phyloP scores from a whole-genome alignment of 2,797 vertebrate species.

The Paguma larvata region DNA sequence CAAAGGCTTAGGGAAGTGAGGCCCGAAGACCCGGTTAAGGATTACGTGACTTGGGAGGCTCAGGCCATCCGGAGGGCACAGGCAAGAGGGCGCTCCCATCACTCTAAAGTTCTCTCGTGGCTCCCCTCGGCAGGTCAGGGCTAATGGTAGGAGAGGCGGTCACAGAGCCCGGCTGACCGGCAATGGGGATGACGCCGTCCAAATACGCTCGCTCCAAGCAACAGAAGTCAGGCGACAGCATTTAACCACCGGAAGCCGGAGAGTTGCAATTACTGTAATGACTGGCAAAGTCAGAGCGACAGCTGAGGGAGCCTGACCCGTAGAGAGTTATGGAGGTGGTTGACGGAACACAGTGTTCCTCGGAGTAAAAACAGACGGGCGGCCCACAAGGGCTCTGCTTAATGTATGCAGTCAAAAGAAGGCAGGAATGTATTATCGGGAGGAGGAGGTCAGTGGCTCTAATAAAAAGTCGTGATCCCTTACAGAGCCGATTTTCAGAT shows the following conservation, averaged over 20 bases:
- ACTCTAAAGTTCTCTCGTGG: background rate
- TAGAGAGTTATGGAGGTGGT: background rate
- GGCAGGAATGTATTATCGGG: background rate
- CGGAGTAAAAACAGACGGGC: background rate
- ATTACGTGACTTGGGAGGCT: background rate
- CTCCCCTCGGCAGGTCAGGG: background rate
- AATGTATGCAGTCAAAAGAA: background rate
- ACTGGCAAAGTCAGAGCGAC: background rate
- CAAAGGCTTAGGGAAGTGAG: background rate
- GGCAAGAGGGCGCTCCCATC: background rate
- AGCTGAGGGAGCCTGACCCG: background rate
- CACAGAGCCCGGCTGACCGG: background rate
- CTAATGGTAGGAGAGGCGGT: background rate
- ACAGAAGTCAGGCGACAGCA: background rate
- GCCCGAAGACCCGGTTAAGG: background rate
- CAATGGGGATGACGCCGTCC: background rate
- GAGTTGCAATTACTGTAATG: conserved; percentile 32
- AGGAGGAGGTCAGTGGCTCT: background rate
- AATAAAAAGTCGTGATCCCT: background rate
- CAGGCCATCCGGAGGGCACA: background rate
- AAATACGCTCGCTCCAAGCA: background rate
- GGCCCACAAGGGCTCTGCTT: background rate
- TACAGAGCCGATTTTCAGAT: conserved; percentile 8
- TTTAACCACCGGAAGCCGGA: conserved; percentile 9
- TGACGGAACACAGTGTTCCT: background rate